Conservation (phyloP, 1,140 invertebrate species). For the Anagrus nilaparvatae region DNA sequence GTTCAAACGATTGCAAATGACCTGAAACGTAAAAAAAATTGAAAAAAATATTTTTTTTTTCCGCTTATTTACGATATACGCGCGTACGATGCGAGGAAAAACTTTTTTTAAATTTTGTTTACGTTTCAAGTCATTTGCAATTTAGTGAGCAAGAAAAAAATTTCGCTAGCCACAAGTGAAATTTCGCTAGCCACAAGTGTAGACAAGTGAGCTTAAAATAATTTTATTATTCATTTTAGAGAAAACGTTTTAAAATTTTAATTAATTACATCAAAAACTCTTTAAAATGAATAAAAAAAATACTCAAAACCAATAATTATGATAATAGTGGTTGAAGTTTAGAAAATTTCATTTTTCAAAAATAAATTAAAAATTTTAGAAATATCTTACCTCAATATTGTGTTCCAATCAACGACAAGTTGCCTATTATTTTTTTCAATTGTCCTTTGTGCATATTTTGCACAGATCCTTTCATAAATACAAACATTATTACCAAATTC, state of each 20-base stretch:
- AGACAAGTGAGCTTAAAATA: too few relatives aligned
- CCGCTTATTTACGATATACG: too few relatives aligned
- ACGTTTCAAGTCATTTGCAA: too few relatives aligned
- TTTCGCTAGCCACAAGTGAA: too few relatives aligned
- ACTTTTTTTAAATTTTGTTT: too few relatives aligned
- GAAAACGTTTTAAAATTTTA: conserved; percentile 3
- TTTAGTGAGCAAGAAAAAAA: too few relatives aligned
- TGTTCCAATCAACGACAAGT: conserved; percentile 47
- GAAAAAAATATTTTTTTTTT: too few relatives aligned
- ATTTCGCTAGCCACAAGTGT: too few relatives aligned
- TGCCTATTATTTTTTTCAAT: conserved; percentile 31
- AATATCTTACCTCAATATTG: conserved; percentile 51
- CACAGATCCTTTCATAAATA: conserved; percentile 58
- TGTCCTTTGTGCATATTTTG: conserved; percentile 49
- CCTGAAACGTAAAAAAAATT: too few relatives aligned
- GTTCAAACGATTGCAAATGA: too few relatives aligned
- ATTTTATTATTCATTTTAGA: background rate
- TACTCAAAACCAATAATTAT: background rate
- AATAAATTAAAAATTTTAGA: background rate
- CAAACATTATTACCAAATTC: conserved; percentile 60
- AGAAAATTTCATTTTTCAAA: background rate
- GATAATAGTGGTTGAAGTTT: background rate
- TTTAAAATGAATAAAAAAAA: background rate
- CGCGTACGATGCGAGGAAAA: too few relatives aligned
- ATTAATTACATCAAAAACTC: background rate